A percentile compares a stretch with the other conserved stretches of the same genome.
These are phyloP conservation scores for Drosophila neocordata DNA, from an alignment of 1,140 invertebrate species.

Conservation along the genomic window DNA sequence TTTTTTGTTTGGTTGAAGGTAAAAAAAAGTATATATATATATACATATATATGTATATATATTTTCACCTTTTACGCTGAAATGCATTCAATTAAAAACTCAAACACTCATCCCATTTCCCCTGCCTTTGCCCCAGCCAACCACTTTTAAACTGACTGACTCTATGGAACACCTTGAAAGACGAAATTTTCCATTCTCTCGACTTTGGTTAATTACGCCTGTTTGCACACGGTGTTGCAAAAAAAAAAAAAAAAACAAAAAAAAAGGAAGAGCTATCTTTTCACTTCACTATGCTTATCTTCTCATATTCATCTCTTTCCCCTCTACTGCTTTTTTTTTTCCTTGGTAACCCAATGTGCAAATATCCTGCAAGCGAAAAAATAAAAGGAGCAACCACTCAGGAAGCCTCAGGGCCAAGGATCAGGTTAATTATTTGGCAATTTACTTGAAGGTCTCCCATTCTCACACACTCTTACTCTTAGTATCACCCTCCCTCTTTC, in stretches of 20 bases:
- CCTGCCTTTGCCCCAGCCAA: background rate
- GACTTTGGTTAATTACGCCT: slow-evolving; percentile 64
- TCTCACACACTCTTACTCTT: slow-evolving; percentile 7
- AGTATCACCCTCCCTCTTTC: too few species aligned
- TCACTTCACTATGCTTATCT: slow-evolving; percentile 22
- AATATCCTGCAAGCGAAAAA: slow-evolving; percentile 34
- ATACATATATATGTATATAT: too few species aligned
- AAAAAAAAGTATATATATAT: too few species aligned
- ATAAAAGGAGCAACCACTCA: slow-evolving; percentile 61
- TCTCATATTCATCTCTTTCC: too few species aligned
- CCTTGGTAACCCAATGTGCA: slow-evolving; percentile 52
- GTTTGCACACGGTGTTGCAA: slow-evolving; percentile 34
- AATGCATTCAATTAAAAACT: slow-evolving; percentile 78
- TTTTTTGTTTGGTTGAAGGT: slow-evolving; percentile 27
- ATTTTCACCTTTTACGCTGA: slow-evolving; percentile 75
- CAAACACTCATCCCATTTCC: slow-evolving; percentile 30
- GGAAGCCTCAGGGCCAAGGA: slow-evolving; percentile 50
- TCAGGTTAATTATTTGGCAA: slow-evolving; percentile 63
- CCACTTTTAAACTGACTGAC: background rate
- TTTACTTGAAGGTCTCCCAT: slow-evolving; percentile 50
- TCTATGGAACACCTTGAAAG: slow-evolving; percentile 6
- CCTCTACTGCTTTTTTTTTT: too few species aligned
- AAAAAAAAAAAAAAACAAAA: too few species aligned
- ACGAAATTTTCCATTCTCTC: slow-evolving; percentile 15
- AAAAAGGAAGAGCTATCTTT: slow-evolving; percentile 21